Evolutionary conservation across 2,113 vertebrate genomes (phyloP), one percentile per base, ranked within the genome.

Genomic region (Datnioides undecimradiatus): DNA sequence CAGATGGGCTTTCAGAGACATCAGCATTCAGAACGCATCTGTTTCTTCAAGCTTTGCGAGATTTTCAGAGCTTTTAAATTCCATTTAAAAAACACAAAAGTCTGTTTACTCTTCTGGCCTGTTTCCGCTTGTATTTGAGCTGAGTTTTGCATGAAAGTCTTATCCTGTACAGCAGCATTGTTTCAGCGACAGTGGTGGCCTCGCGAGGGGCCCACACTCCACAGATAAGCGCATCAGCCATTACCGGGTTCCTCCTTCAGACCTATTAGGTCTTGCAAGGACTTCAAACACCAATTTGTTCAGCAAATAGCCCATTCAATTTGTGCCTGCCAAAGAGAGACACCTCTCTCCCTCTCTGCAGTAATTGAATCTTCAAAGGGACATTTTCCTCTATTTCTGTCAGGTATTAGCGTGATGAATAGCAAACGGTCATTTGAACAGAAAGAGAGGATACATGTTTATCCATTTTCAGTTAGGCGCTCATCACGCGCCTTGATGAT

Each of bases 311-410:
- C 91, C 91, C 85, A 90, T 95, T 94, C 91, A 95, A 93, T 92
- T 91, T 90, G 83, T 71, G 88, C 57, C 89, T 76, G 86, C 87
- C 87, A 87, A 76, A 89, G 86, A 91, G 83, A 91, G 93, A 93
- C 90, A 87, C 92, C 88, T 90, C 91, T 87, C 91, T 89, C 78
- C 88, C 91, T 86, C 91, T 91, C 93, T 65, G 70, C 82, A 77
- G 91, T 95, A 95, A 95, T 95, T 95, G 92, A 95, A 95, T 95
- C 93, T 94, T 95, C 93, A 95, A 94, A 94, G 92, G 90, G 88
- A 89, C 90, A 93, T 93, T 94, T 94, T 92, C 90, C 88, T 87
- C 83, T 71, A 81, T 93, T 90, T 92, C 87, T 88, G 84, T 87
- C 91, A 84, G 87, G 88, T 79, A 87, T 85, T 87, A 84, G 77